These are phyloP conservation scores for Thinocorus orbignyianus DNA, from an alignment of 2,113 vertebrate genomes.

Conservation along the genomic window DNA sequence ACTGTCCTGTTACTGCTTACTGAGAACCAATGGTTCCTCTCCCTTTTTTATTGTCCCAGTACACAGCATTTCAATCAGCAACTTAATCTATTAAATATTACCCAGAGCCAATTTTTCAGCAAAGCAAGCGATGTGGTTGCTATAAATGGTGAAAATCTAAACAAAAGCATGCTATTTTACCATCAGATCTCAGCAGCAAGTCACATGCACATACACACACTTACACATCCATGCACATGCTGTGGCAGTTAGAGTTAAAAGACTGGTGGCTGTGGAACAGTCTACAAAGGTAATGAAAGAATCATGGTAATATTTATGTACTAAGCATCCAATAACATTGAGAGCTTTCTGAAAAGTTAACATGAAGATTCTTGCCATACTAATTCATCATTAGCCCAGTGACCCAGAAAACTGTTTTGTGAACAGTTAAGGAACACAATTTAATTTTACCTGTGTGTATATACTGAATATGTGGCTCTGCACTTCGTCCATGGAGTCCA, in stretches of 20 bases:
- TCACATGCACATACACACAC: background rate
- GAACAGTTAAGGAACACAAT: background rate
- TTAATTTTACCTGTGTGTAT: slow-evolving; percentile 88
- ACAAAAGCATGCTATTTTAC: background rate
- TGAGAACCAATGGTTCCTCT: background rate
- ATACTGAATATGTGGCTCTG: slow-evolving; percentile 97
- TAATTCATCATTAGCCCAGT: background rate
- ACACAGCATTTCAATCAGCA: background rate
- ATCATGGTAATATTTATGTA: background rate
- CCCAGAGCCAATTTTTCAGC: background rate
- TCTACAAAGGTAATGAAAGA: background rate
- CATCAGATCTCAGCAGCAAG: background rate
- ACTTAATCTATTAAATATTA: background rate
- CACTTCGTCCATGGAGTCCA: slow-evolving; percentile 98
- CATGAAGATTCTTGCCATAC: background rate
- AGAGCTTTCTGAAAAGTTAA: background rate
- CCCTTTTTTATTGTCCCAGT: background rate
- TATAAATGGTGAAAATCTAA: background rate
- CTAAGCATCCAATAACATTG: background rate
- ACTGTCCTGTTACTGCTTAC: background rate
- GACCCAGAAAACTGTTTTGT: background rate
- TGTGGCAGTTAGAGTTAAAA: background rate
- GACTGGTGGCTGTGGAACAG: background rate
- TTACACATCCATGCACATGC: fast-evolving
- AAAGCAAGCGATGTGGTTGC: background rate